These are phyloP conservation scores for Synergus itoensis DNA, from an alignment of 2,888 invertebrate species.

Conservation along the genomic window DNA sequence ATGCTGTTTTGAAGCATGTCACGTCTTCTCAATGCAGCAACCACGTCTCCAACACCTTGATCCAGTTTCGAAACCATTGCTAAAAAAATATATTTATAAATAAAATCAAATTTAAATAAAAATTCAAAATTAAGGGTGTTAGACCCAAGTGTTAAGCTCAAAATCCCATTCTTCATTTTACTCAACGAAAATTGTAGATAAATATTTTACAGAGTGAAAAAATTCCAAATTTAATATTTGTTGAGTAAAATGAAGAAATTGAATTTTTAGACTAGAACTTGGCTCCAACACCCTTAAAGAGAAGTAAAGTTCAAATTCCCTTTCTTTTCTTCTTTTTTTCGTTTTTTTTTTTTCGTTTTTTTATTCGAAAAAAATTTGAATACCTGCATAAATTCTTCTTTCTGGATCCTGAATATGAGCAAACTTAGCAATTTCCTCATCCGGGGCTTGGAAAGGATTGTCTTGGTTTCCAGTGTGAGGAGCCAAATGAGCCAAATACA, in stretches of 20 bases:
- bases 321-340: not conserved
- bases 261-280: no score
- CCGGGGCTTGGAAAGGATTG: constrained; percentile 86
- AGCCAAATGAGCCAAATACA: constrained; percentile 85
- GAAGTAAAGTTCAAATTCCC: no score
- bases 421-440: constrained; percentile 85
- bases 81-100: constrained; percentile 73
- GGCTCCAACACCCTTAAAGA: no score
- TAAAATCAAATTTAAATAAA: no score
- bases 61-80: constrained; percentile 93
- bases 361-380: not conserved
- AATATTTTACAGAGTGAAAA: no score
- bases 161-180: no score
- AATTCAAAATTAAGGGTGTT: no score
- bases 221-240: no score
- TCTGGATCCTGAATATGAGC: constrained; percentile 83
- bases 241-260: no score
- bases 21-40: constrained; percentile 83
- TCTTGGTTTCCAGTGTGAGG: constrained; percentile 84
- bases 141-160: no score
- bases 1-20: constrained; percentile 89
- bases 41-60: constrained; percentile 89
- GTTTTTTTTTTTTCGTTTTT: not conserved
- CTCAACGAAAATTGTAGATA: no score
- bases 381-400: constrained; percentile 85